Conservation (phyloP, 2,797 vertebrate species). For the Anisognathus igniventris region DNA sequence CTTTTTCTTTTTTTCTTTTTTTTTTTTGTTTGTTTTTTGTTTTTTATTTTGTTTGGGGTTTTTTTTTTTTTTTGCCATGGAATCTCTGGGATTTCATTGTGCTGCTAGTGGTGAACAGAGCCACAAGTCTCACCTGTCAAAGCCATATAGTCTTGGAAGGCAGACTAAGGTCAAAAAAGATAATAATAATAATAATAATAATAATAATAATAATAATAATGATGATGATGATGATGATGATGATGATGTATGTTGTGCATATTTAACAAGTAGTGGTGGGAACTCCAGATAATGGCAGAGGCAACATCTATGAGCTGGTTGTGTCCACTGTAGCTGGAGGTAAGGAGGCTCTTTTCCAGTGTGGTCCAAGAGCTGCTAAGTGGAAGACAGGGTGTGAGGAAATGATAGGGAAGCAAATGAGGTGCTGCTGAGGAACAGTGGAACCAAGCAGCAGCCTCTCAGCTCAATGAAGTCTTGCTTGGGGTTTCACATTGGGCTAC, state of each 20-base stretch:
- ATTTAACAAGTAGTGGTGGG: background rate
- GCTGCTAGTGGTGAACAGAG: background rate
- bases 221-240: background rate
- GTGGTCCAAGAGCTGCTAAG: background rate
- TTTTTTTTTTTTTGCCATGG: background rate
- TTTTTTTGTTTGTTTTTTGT: no score
- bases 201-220: background rate
- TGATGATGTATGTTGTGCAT: background rate
- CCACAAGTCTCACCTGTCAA: background rate
- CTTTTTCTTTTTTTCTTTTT: no score
- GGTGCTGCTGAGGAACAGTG: background rate
- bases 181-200: background rate
- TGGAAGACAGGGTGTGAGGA: background rate
- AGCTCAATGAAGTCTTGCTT: background rate
- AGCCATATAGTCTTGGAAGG: background rate
- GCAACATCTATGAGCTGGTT: background rate
- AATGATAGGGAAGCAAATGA: background rate
- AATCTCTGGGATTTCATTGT: background rate
- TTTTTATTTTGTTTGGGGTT: no score
- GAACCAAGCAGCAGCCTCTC: background rate
- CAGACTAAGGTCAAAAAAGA: background rate
- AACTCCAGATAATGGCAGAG: background rate
- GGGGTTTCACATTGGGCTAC: background rate
- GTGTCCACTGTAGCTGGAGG: background rate
- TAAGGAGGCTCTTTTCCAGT: background rate